Percentiles rank a stretch among this genome's conserved stretches.
Evolutionary conservation across 1,140 invertebrate genomes (phyloP).

Genomic region (Eumaeus atala): DNA sequence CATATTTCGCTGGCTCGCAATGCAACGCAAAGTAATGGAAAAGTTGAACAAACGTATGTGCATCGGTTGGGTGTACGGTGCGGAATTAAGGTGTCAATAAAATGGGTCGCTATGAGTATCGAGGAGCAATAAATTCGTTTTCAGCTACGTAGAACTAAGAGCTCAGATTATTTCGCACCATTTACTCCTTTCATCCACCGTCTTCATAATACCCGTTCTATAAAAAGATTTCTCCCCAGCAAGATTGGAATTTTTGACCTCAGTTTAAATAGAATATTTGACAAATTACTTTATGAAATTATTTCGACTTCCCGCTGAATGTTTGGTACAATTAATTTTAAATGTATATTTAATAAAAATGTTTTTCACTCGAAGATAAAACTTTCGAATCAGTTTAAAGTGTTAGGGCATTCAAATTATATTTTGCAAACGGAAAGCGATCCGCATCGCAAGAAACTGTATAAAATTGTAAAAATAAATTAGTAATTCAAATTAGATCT

Average conservation of each 20-base stretch:
- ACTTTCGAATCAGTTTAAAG: too few species aligned
- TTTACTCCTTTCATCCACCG: slow-evolving; percentile 67
- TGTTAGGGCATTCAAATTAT: too few species aligned
- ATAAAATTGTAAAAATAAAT: too few species aligned
- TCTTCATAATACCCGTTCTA: slow-evolving; percentile 58
- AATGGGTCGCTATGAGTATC: slow-evolving; percentile 53
- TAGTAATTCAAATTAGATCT: too few species aligned
- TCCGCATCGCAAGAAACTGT: too few species aligned
- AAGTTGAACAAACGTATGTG: slow-evolving; percentile 26
- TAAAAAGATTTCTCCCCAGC: slow-evolving; percentile 39
- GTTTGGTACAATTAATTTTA: neutral
- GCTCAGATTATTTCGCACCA: slow-evolving; percentile 69
- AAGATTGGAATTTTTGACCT: slow-evolving; percentile 55
- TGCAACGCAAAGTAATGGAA: slow-evolving; percentile 22
- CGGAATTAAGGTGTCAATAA: slow-evolving; percentile 60
- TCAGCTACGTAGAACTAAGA: slow-evolving; percentile 67
- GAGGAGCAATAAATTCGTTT: slow-evolving; percentile 68
- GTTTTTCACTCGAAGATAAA: neutral
- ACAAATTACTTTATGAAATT: slow-evolving; percentile 18
- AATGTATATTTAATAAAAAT: neutral
- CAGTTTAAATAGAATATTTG: slow-evolving; percentile 43
- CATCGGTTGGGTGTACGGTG: slow-evolving; percentile 22
- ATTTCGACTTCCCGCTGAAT: neutral
- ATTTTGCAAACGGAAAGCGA: too few species aligned
- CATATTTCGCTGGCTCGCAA: slow-evolving; percentile 25